Evolutionary conservation across 2,113 vertebrate species (phyloP), one percentile per base, ranked within the genome.

Genomic region (Rana temporaria): DNA sequence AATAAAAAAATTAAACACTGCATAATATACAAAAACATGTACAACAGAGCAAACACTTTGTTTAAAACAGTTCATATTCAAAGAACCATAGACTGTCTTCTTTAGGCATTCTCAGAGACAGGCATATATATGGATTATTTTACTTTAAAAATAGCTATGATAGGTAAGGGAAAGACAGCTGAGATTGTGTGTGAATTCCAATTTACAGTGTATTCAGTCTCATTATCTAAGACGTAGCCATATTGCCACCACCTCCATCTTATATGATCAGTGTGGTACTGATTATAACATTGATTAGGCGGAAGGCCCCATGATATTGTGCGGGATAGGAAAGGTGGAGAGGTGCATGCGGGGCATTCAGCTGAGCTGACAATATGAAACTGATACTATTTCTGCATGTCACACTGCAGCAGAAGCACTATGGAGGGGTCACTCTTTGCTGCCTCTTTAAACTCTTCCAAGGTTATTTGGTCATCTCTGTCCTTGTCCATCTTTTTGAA

Each of bases 401-500:
- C 98, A 26, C 97, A 98, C 89, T 98, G 98, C 90, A 99, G 92
- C 85, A 99, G 94, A 77, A 99, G 92, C 70, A 99, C 97, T 0
- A 99, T 99, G 64, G 98, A 99, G 2, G 97, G 97, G 90, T 99
- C 98, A 0, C 96, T 98, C 89, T 96, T 98, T 2, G 98, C 98
- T 0, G 98, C 98, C 90, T 99, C 98, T 89, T 99, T 99, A 89
- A 99, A 99, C 94, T 99, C 97, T 81, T 98, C 97, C 90, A 99
- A 91, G 6, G 95, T 94, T 88, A 99, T 99, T 91, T 99, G 97
- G 82, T 99, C 97, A 0, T 99, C 97, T 89, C 97, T 96, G 91
- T 99, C 97, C 88, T 97, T 98, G 93, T 99, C 98, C 98, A 99
- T 99, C 95, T 98, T 99, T 89, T 96, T 97, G 93, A 99, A 99